These are phyloP conservation scores for Actias luna DNA, from an alignment of 2,888 invertebrate species.

Conservation along the genomic window DNA sequence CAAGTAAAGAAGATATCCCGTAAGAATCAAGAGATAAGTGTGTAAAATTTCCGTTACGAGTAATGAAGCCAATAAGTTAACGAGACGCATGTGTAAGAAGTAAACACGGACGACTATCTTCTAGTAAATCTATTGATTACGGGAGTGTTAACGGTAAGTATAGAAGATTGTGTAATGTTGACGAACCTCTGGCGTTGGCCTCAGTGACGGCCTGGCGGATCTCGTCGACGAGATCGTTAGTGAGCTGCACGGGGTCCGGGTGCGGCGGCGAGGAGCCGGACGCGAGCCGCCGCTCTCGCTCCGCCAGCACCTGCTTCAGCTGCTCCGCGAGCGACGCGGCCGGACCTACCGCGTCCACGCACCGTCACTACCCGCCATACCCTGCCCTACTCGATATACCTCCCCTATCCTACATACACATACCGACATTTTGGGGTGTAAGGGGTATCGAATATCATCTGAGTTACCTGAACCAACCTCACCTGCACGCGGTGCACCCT, in stretches of 20 bases:
- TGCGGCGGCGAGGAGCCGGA: slow-evolving; percentile 52
- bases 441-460: no score
- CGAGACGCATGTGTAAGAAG: background rate
- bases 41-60: background rate
- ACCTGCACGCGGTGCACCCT: no score
- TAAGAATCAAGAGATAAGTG: background rate
- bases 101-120: background rate
- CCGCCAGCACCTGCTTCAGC: slow-evolving; percentile 92
- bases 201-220: slow-evolving; percentile 94
- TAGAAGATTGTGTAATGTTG: background rate
- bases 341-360: slow-evolving; percentile 76
- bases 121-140: background rate
- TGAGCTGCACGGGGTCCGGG: slow-evolving; percentile 86
- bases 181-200: slow-evolving; percentile 91
- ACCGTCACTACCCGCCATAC: slow-evolving; percentile 12
- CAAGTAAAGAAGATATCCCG: background rate
- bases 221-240: slow-evolving; percentile 92
- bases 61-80: background rate
- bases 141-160: background rate
- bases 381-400: background rate
- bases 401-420: background rate
- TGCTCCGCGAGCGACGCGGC: slow-evolving; percentile 92
- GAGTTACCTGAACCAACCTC: no score
- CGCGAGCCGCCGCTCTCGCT: slow-evolving; percentile 88
- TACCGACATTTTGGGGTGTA: background rate